Percentiles rank a stretch among this genome's conserved stretches.
Conservation (phyloP, 1,140 invertebrate genomes). For the Dendrolimus kikuchii region DNA sequence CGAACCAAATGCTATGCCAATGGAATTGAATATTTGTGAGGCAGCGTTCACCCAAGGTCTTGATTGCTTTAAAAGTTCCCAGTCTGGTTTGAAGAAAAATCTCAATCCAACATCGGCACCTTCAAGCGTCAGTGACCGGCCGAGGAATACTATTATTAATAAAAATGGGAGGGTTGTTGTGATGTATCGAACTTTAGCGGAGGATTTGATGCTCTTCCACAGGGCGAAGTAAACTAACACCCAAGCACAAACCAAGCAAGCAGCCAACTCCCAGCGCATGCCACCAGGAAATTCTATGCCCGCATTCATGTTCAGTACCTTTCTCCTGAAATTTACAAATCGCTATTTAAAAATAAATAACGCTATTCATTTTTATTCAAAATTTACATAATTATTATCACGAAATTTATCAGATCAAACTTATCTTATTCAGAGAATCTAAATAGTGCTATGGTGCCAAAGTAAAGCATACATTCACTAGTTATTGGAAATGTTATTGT, state of each 20-base stretch:
- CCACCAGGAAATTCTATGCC: constrained; percentile 88
- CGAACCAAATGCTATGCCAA: constrained; percentile 92
- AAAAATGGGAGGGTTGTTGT: constrained; percentile 90
- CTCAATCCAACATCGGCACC: constrained; percentile 85
- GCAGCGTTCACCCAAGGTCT: constrained; percentile 95
- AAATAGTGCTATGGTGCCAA: too few species aligned
- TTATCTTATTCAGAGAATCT: too few species aligned
- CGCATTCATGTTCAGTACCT: constrained; percentile 85
- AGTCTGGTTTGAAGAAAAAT: constrained; percentile 91
- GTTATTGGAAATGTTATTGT: too few species aligned
- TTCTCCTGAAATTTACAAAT: constrained; percentile 75
- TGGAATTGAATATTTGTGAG: constrained; percentile 94
- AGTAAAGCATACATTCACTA: too few species aligned
- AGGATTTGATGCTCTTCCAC: constrained; percentile 93
- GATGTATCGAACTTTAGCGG: constrained; percentile 88
- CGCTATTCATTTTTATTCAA: too few species aligned
- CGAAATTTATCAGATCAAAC: too few species aligned
- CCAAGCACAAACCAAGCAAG: constrained; percentile 90
- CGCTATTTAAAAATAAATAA: too few species aligned
- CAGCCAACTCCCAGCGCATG: constrained; percentile 89
- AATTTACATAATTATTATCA: too few species aligned
- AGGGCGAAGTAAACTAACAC: constrained; percentile 93
- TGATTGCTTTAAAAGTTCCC: constrained; percentile 86
- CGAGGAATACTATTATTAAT: constrained; percentile 85
- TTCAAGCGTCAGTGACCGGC: constrained; percentile 84